These are phyloP conservation scores for Urocyon cinereoargenteus DNA, from an alignment of 2,797 vertebrate species.

Conservation along the genomic window DNA sequence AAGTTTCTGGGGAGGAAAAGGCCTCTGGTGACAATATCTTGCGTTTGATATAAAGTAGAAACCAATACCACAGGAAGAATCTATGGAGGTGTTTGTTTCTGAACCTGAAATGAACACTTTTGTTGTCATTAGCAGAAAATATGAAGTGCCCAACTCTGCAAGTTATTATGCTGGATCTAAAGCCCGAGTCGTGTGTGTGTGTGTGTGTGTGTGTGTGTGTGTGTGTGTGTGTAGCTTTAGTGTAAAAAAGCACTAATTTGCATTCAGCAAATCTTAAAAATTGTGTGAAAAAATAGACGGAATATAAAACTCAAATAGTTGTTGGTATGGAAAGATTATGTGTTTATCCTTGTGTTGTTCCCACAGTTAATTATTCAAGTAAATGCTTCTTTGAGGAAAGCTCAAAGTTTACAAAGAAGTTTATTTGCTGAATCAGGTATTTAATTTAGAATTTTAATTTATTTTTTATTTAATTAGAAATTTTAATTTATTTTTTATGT, in stretches of 20 bases:
- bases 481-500: not conserved
- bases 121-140: not conserved
- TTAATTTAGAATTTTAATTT: not conserved
- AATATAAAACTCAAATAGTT: not conserved
- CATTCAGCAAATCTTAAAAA: not conserved
- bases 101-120: not conserved
- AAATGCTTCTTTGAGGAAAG: not conserved
- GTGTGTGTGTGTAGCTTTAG: not conserved
- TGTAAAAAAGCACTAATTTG: not conserved
- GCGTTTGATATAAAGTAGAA: not conserved
- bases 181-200: not conserved
- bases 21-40: not conserved
- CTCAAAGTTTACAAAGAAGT: not conserved
- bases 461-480: not conserved
- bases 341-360: not conserved
- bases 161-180: not conserved
- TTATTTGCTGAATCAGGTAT: not conserved
- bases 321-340: not conserved
- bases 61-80: not conserved
- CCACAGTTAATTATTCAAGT: not conserved
- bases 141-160: not conserved
- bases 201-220: not conserved
- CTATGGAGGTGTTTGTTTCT: not conserved
- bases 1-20: not conserved
- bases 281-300: not conserved